Evolutionary conservation across 1,140 invertebrate genomes (phyloP), one percentile per base, ranked within the genome.

Genomic region (Cydia strobilella): DNA sequence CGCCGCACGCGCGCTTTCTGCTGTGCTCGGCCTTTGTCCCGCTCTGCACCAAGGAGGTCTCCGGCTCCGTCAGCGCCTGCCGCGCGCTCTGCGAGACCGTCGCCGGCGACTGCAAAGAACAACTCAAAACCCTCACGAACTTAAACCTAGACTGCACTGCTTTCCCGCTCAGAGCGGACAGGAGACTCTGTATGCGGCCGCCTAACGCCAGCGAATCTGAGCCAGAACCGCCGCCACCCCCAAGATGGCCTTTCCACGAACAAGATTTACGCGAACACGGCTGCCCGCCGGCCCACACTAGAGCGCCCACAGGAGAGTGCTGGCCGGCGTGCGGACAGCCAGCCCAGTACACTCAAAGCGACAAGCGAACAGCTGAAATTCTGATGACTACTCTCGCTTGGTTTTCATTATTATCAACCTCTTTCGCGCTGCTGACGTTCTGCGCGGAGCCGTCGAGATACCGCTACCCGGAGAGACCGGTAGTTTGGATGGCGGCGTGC

Each of bases 1-100:
- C 97, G 9, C 93, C 95, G 54, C 96, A 97, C 80, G 95, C 98
- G 10, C 95, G 96, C 79, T 97, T 98, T 85, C 97, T 99, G 90
- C 94, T 99, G 39, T 99, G 98, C 93, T 97, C 97, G 35, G 97
- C 97, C 9, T 98, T 98, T 87, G 96, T 97, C 15, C 98, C 98
- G 45, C 96, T 99, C 92, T 99, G 98, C 93, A 98, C 97, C 9
- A 96, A 97, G 83, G 96, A 98, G 85, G 96, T 98, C 79, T 94
- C 94, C 39, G 95, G 96, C 80, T 96, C 97, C 25, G 97, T 99
- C 76, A 97, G 96, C 69, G 97, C 97, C 3, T 99, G 98, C 93
- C 95, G 97, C 78, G 95, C 96, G 3, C 94, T 98, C 62, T 98
- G 98, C 92, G 95, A 97, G 81, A 95, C 95, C 59, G 97, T 98